phyloP scores from a whole-genome alignment of 2,888 invertebrate genomes.

The Exocentrus adspersus region DNA sequence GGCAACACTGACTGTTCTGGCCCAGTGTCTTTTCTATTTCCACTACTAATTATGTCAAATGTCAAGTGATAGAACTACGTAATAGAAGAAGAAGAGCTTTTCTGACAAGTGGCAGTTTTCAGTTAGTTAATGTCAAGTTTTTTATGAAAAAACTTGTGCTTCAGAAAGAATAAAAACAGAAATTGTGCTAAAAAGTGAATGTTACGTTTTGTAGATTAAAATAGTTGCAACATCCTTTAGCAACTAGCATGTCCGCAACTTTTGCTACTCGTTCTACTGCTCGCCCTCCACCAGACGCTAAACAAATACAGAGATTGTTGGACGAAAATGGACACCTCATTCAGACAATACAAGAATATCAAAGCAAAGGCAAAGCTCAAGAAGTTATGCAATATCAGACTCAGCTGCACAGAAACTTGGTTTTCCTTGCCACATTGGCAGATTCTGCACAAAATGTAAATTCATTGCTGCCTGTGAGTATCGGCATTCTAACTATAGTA shows the following conservation, averaged over 20 bases:
- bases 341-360: constrained; percentile 96
- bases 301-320: constrained; percentile 93
- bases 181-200: background rate
- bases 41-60: too few species aligned
- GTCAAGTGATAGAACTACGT: too few species aligned
- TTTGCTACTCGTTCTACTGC: constrained; percentile 79
- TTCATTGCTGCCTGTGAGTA: constrained; percentile 85
- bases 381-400: constrained; percentile 96
- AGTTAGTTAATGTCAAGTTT: too few species aligned
- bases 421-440: constrained; percentile 95
- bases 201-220: background rate
- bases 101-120: too few species aligned
- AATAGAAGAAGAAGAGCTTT: too few species aligned
- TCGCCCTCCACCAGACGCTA: constrained; percentile 80
- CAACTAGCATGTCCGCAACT: constrained; percentile 81
- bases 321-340: constrained; percentile 98
- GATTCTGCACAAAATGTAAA: constrained; percentile 95
- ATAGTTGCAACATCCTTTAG: too few species aligned
- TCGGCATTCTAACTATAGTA: background rate
- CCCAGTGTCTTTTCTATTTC: too few species aligned
- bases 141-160: too few species aligned
- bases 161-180: too few species aligned
- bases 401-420: constrained; percentile 92
- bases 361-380: constrained; percentile 92
- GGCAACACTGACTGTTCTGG: too few species aligned